phyloP scores from a whole-genome alignment of 2,113 vertebrate species.

The Pagrus major region DNA sequence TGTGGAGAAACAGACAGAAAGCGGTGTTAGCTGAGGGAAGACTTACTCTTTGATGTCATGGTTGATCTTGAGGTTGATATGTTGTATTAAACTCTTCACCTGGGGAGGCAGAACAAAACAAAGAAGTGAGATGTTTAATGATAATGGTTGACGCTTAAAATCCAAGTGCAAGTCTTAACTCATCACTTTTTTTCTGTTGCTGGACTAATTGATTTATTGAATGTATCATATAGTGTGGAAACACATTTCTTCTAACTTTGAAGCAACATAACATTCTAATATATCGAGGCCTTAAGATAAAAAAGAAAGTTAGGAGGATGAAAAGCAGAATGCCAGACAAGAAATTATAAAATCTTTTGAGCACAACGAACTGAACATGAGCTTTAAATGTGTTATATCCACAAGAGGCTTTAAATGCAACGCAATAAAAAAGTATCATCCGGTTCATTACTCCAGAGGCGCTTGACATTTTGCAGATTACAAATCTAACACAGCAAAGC shows the following conservation, averaged over 20 bases:
- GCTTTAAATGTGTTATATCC: background rate
- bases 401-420: background rate
- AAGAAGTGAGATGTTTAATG: background rate
- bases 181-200: background rate
- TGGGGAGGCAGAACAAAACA: constrained; percentile 67
- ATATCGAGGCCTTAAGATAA: background rate
- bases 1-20: background rate
- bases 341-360: background rate
- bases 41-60: constrained; percentile 88
- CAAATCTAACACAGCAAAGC: background rate
- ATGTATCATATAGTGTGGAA: background rate
- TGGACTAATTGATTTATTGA: background rate
- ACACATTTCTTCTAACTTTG: background rate
- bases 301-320: background rate
- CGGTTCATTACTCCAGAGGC: background rate
- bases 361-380: background rate
- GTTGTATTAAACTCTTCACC: constrained; percentile 87
- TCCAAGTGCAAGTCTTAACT: background rate
- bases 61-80: constrained; percentile 78
- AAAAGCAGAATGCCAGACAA: background rate
- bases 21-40: background rate
- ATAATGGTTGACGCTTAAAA: background rate
- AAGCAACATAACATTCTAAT: background rate
- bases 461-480: background rate
- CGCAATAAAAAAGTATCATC: background rate